phyloP scores from a whole-genome alignment of 2,888 invertebrate species.

The Aphidius colemani region DNA sequence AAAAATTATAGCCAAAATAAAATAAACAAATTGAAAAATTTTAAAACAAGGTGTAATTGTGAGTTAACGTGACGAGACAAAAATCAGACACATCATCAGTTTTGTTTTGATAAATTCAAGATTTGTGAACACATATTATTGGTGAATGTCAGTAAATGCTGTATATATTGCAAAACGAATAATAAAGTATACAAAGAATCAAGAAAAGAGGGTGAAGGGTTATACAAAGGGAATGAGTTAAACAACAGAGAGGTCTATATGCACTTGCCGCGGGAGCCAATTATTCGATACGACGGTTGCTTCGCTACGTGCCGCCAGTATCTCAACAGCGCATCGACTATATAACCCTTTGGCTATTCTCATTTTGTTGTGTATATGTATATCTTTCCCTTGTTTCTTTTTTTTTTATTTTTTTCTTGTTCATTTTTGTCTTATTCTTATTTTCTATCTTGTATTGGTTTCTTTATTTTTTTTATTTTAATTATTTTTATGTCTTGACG shows the following conservation, averaged over 20 bases:
- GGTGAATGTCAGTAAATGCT: constrained; percentile 25
- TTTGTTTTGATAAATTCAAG: too few relatives aligned
- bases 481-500: too few relatives aligned
- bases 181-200: constrained; percentile 1
- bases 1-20: too few relatives aligned
- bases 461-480: constrained; percentile 19
- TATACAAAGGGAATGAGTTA: constrained; percentile 46
- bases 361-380: constrained; percentile 32
- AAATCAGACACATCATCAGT: too few relatives aligned
- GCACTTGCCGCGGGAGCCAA: constrained; percentile 61
- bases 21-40: too few relatives aligned
- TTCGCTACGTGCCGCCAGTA: constrained; percentile 38
- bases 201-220: constrained; percentile 3
- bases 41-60: too few relatives aligned
- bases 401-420: constrained; percentile 23
- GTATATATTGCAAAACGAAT: neutral
- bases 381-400: constrained; percentile 33
- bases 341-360: constrained; percentile 45
- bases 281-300: constrained; percentile 58
- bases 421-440: constrained; percentile 15
- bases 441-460: constrained; percentile 7
- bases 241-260: constrained; percentile 7
- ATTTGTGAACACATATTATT: constrained; percentile 10
- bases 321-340: constrained; percentile 50
- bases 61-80: too few relatives aligned